Evolutionary conservation across 1,140 invertebrate genomes (phyloP).

Genomic region (Caligus rogercresseyi): DNA sequence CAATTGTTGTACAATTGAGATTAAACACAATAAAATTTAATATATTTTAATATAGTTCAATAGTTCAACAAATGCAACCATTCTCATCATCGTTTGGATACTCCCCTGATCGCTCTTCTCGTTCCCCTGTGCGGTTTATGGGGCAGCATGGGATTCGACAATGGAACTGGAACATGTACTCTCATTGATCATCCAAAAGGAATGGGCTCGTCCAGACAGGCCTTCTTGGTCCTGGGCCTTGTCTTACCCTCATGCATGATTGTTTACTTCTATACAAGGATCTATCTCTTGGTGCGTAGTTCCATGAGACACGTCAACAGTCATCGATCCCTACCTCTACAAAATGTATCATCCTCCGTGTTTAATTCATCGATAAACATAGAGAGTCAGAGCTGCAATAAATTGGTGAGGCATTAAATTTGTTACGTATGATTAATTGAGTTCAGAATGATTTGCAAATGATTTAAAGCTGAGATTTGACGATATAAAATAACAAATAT

Average conservation of each 20-base stretch:
- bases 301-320: background rate
- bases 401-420: no score
- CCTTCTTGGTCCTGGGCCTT: background rate
- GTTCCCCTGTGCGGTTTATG: background rate
- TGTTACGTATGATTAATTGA: no score
- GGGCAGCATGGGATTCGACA: constrained; percentile 3
- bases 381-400: no score
- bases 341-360: no score
- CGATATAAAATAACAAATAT: no score
- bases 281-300: background rate
- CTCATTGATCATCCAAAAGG: background rate
- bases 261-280: background rate
- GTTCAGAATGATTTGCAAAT: no score
- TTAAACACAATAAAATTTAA: no score
- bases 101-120: background rate
- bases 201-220: background rate
- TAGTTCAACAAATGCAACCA: background rate
- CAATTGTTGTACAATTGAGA: no score
- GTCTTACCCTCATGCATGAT: background rate
- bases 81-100: constrained; percentile 1
- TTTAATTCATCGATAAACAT: no score
- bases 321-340: no score
- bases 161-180: constrained; percentile 7
- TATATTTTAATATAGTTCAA: no score
- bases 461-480: no score